Evolutionary conservation across 2,113 vertebrate genomes (phyloP), one percentile per base, ranked within the genome.

Genomic region (Lepus europaeus): DNA sequence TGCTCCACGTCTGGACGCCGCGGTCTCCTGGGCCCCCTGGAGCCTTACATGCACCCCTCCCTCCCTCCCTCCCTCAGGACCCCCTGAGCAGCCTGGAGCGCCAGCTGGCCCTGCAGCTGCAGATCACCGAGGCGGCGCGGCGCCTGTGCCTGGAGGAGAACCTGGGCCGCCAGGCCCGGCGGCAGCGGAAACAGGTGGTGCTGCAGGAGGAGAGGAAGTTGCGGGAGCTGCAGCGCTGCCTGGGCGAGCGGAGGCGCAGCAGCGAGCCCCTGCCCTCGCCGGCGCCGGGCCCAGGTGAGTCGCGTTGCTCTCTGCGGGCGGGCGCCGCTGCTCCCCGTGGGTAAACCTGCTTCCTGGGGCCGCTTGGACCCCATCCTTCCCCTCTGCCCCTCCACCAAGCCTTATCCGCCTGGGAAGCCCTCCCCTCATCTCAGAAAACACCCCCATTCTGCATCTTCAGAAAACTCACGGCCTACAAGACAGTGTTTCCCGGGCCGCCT

Each of bases 121-220:
- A 99, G 98, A 99, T 99, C 69, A 98, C 98, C 0, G 98, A 99
- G 92, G 99, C 99, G 0, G 98, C 99, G 0, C 98, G 98, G 7
- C 98, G 98, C 36, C 99, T 99, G 20, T 99, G 98, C 51, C 97
- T 96, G 0, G 99, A 99, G 98, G 98, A 98, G 59, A 98, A 99
- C 92, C 98, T 99, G 31, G 98, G 98, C 27, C 98, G 99, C 86
- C 98, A 98, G 53, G 98, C 99, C 49, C 99, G 98, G 80, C 98
- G 99, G 98, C 99, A 98, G 93, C 98, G 99, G 7, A 98, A 99
- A 96, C 99, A 98, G 6, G 99, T 98, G 0, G 98, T 97, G 0
- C 98, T 98, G 96, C 98, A 98, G 22, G 99, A 99, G 96, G 99
- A 99, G 97, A 98, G 98, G 97, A 99, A 99, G 97, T 98, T 99